phyloP scores from a whole-genome alignment of 1,140 invertebrate genomes.

The fruit fly (Drosophila melanogaster) region DNA sequence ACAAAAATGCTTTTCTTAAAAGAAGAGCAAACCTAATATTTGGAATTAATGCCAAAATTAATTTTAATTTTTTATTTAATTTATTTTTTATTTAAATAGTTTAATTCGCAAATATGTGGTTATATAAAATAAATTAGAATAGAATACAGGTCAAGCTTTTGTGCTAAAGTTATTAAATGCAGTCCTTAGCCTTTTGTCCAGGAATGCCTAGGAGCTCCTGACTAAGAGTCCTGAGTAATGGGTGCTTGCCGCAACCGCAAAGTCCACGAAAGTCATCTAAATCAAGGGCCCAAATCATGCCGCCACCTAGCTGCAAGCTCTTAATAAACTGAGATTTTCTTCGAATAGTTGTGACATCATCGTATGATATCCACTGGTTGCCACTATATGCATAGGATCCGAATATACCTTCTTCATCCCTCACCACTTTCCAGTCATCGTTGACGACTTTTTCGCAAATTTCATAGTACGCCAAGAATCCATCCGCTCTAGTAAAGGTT shows the following conservation, averaged over 20 bases:
- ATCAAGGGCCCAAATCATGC: conserved; percentile 92
- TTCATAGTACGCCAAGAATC: conserved; percentile 94
- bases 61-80: too few relatives aligned
- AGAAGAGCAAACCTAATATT: too few relatives aligned
- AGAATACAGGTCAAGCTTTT: too few relatives aligned
- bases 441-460: conserved; percentile 88
- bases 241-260: conserved; percentile 88
- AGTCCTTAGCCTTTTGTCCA: conserved; percentile 83
- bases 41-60: too few relatives aligned
- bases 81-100: too few relatives aligned
- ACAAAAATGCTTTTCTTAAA: too few relatives aligned
- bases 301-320: conserved; percentile 88
- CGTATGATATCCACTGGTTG: conserved; percentile 93
- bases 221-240: conserved; percentile 86
- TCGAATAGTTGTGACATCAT: conserved; percentile 89
- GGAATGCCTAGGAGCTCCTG: conserved; percentile 86
- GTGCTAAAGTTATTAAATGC: conserved; percentile 57
- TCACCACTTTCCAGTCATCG: conserved; percentile 88
- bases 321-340: conserved; percentile 87
- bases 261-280: conserved; percentile 90
- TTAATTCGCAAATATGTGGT: too few relatives aligned
- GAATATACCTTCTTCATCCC: conserved; percentile 87
- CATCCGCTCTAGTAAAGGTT: conserved; percentile 91
- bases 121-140: too few relatives aligned
- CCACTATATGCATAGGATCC: conserved; percentile 90